phyloP scores from a whole-genome alignment of 2,797 vertebrate genomes.

The Acanthiza pusilla region DNA sequence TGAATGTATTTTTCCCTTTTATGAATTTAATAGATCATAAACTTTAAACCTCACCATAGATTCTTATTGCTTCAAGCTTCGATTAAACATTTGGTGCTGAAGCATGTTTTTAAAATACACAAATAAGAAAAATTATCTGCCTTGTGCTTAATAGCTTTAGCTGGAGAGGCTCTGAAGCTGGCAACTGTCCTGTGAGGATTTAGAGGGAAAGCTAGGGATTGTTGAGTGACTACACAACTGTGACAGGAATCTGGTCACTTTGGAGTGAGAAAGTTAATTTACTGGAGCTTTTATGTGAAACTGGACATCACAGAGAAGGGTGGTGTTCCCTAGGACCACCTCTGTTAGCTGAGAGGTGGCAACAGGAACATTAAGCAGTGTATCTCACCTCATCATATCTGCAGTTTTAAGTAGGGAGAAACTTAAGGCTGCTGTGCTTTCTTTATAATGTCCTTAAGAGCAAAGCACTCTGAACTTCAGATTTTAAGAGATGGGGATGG shows the following conservation, averaged over 20 bases:
- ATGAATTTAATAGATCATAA: conserved; percentile 12
- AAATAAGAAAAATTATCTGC: background rate
- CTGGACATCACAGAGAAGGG: accelerated
- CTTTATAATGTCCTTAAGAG: background rate
- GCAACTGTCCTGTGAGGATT: background rate
- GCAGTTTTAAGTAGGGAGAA: background rate
- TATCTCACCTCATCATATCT: background rate
- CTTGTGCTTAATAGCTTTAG: background rate
- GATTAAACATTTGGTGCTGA: background rate
- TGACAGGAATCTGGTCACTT: background rate
- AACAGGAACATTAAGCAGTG: background rate
- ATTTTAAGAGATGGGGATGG: background rate
- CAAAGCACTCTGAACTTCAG: background rate
- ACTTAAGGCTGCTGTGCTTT: background rate
- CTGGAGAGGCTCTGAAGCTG: background rate
- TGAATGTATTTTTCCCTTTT: background rate
- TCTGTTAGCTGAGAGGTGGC: background rate
- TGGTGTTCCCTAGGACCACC: background rate
- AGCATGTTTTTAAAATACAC: background rate
- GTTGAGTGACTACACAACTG: background rate
- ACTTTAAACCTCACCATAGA: background rate
- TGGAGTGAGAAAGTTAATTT: background rate
- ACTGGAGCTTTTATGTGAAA: background rate
- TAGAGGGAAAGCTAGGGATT: background rate
- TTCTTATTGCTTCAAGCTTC: background rate